Evolutionary conservation across 2,888 invertebrate genomes (phyloP).

Genomic region (Callimorpha dominula): DNA sequence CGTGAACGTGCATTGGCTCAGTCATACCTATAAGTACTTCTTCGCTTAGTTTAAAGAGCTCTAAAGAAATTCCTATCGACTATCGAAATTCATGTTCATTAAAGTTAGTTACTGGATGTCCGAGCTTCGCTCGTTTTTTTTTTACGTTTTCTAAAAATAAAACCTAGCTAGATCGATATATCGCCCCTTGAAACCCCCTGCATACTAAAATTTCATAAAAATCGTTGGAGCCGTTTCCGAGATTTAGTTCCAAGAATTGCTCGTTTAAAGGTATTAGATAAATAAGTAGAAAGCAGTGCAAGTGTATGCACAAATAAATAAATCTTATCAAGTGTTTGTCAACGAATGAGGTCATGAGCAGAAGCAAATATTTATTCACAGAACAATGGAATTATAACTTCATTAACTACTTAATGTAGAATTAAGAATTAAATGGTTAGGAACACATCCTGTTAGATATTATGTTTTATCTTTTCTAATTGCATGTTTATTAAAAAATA

Average conservation of each 20-base stretch:
- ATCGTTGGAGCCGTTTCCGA: too few species aligned
- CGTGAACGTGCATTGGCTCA: too few species aligned
- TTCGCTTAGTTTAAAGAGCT: background rate
- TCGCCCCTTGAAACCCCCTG: too few species aligned
- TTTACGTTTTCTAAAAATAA: too few species aligned
- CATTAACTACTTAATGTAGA: conserved; percentile 25
- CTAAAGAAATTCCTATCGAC: too few species aligned
- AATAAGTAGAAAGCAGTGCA: conserved; percentile 39
- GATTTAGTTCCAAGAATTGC: too few species aligned
- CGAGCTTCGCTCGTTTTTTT: too few species aligned
- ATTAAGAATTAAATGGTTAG: conserved; percentile 30
- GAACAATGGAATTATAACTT: conserved; percentile 55
- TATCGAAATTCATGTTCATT: conserved; percentile 28
- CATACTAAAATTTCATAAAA: too few species aligned
- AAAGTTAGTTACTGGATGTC: too few species aligned
- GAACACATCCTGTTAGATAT: conserved; percentile 34
- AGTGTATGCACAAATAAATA: conserved; percentile 48
- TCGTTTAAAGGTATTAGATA: too few species aligned
- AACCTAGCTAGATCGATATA: too few species aligned
- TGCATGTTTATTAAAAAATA: background rate
- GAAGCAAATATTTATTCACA: conserved; percentile 56
- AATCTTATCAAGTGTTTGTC: conserved; percentile 52
- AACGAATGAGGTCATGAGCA: conserved; percentile 59
- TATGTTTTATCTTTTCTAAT: conserved; percentile 8
- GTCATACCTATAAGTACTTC: background rate